Base-by-base conservation (phyloP, 1,140 invertebrate species). In the Bombus pascuorum region DNA sequence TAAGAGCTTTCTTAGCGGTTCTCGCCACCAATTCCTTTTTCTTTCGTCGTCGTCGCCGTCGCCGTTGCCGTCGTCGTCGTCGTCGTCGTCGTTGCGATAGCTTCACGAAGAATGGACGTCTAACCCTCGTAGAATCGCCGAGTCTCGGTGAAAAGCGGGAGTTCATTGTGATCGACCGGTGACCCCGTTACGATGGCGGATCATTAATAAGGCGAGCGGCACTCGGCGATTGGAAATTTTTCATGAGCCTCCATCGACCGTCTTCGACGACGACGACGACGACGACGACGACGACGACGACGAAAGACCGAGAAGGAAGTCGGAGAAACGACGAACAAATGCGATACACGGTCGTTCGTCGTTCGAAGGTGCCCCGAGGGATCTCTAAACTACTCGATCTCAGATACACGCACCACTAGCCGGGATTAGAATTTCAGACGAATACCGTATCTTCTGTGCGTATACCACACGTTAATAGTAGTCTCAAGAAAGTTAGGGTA, bases 101-200 rank as follows among this genome's bases (percentile, higher is more conserved):
- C 15, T 28, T 8, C 34, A 10, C 42, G 44, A 32, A 68, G 65
- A 79, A 79, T 68, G 62, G 77, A 32, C 42, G 62, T 66, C 42
- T n/a, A 47, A 34, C 73, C 18, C 42, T 5, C n/a, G n/a, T n/a
- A 15, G 74, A 37, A 28, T 25, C 32, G 74, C 1, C 32, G 32
- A 15, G 37, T 53, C 47, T 53, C 47, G 47, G 18, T 53, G 47
- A 39, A 70, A 68, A 53, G 32, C 65, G 34, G 34, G 0, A n/a
- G 44, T 70, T 70, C 78, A 70, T 80, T 80, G 78, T 53, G 62
- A 47, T 44, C 76, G 39, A 79, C 18, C 59, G 62, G 77, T 79
- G 77, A 79, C 62, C 62, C 62, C 77, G 77, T 79, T 79, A 66
- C 62, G 39, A 4, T 44, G 77, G 4, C 62, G 32, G 77, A 34